Percentiles rank a stretch among this genome's conserved stretches.
Evolutionary conservation across 2,888 invertebrate genomes (phyloP).

Genomic region (Nyleta sp.): DNA sequence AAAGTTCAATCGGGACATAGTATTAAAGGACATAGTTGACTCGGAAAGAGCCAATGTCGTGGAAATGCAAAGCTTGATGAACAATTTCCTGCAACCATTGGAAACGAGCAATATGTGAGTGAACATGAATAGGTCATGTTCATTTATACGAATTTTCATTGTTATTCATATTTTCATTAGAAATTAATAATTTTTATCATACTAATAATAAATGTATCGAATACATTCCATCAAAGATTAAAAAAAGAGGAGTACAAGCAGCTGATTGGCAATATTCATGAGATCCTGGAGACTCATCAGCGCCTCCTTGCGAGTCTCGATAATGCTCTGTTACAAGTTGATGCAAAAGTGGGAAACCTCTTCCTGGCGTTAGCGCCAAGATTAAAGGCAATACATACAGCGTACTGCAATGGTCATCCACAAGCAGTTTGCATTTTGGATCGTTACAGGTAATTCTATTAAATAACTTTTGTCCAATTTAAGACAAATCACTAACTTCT

Average conservation of each 20-base stretch:
- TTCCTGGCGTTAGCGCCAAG: conserved; percentile 93
- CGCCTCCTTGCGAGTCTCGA: conserved; percentile 91
- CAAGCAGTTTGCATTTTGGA: conserved; percentile 96
- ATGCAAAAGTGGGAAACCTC: conserved; percentile 95
- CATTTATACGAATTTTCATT: no score
- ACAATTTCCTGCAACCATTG: conserved; percentile 94
- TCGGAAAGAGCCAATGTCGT: conserved; percentile 96
- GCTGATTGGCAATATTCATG: conserved; percentile 94
- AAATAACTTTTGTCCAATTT: no score
- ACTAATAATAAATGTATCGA: no score
- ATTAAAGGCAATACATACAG: conserved; percentile 92
- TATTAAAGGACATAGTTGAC: conserved; percentile 94
- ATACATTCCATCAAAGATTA: no score
- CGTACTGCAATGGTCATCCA: conserved; percentile 97
- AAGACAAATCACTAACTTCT: no score
- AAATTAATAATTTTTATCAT: no score
- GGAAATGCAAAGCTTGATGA: conserved; percentile 93
- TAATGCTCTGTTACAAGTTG: conserved; percentile 88
- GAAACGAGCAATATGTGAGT: conserved; percentile 92
- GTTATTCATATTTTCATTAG: not conserved
- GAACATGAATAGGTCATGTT: not conserved
- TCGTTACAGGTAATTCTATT: conserved; percentile 90
- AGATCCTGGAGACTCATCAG: conserved; percentile 93
- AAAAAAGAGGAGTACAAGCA: conserved; percentile 93
- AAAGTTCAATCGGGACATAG: conserved; percentile 92